Evolutionary conservation across 2,888 invertebrate genomes (phyloP).

Genomic region (Calameuta pallipes): DNA sequence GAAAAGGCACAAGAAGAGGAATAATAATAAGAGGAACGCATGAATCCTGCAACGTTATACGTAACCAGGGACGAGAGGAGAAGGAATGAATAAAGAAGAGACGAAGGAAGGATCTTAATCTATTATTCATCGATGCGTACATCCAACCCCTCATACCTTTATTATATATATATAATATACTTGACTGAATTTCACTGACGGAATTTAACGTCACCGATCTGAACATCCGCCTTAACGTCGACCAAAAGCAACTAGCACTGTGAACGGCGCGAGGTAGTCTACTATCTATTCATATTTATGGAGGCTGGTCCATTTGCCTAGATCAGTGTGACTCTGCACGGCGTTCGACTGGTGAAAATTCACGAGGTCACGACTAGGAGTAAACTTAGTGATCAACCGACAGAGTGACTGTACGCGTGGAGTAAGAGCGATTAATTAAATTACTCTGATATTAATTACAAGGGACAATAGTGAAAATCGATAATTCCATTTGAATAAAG

Average conservation of each 20-base stretch:
- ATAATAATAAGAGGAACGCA: slow-evolving; percentile 12
- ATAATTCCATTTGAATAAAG: neutral
- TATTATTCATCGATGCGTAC: slow-evolving; percentile 32
- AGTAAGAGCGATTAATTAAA: neutral
- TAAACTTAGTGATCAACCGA: neutral
- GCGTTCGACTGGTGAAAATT: slow-evolving; percentile 12
- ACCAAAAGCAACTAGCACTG: slow-evolving; percentile 40
- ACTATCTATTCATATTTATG: slow-evolving; percentile 50
- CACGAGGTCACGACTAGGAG: neutral
- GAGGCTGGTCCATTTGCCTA: slow-evolving; percentile 48
- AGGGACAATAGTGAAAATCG: neutral
- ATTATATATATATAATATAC: neutral
- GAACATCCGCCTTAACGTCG: slow-evolving; percentile 42
- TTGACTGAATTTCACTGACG: slow-evolving; percentile 32
- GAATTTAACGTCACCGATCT: slow-evolving; percentile 44
- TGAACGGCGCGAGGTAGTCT: slow-evolving; percentile 22
- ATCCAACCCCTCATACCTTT: neutral
- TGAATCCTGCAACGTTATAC: neutral
- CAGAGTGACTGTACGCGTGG: neutral
- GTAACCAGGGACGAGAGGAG: neutral
- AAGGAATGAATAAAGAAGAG: slow-evolving; percentile 17
- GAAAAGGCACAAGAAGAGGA: slow-evolving; percentile 8
- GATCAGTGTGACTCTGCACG: slow-evolving; percentile 42
- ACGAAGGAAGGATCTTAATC: slow-evolving; percentile 37
- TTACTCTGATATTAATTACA: neutral